Percentiles rank a stretch among this genome's conserved stretches.
These are phyloP conservation scores for Cyrtonyx montezumae DNA, from an alignment of 2,113 vertebrate species.

Conservation along the genomic window DNA sequence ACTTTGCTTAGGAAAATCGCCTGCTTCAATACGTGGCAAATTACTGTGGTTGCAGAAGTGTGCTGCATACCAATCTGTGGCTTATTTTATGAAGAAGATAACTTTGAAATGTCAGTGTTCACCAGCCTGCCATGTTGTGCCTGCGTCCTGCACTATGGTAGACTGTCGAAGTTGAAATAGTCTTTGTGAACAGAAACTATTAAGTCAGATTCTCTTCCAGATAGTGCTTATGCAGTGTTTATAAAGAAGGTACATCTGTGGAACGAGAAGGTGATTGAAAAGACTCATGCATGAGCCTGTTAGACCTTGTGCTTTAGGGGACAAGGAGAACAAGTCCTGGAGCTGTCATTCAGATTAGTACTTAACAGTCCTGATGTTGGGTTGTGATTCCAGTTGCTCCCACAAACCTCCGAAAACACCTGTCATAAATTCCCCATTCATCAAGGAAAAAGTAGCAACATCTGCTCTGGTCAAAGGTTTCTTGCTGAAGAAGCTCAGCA, in stretches of 20 bases:
- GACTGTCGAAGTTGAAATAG: not conserved
- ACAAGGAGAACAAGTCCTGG: slow-evolving; percentile 5
- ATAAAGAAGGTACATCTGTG: not conserved
- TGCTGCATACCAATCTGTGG: not conserved
- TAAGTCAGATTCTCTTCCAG: not conserved
- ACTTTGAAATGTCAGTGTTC: not conserved
- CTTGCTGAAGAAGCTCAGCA: not conserved
- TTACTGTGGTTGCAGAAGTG: not conserved
- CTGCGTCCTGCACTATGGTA: not conserved
- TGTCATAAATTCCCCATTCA: not conserved
- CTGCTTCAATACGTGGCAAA: slow-evolving; percentile 30
- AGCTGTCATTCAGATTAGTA: not conserved
- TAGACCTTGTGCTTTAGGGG: not conserved
- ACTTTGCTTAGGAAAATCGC: slow-evolving; percentile 16
- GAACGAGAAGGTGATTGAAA: slow-evolving; percentile 13
- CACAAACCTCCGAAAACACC: slow-evolving; percentile 26
- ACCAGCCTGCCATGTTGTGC: not conserved
- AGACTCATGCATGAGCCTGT: not conserved
- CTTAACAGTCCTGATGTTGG: not conserved
- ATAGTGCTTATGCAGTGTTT: not conserved
- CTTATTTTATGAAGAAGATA: not conserved
- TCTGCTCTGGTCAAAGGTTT: slow-evolving; percentile 61
- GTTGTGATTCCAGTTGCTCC: slow-evolving; percentile 47
- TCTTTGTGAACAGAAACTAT: not conserved
- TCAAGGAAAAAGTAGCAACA: slow-evolving; percentile 17